These are phyloP conservation scores for Lepidochitona cinerea DNA, from an alignment of 2,888 invertebrate genomes.

Conservation along the genomic window DNA sequence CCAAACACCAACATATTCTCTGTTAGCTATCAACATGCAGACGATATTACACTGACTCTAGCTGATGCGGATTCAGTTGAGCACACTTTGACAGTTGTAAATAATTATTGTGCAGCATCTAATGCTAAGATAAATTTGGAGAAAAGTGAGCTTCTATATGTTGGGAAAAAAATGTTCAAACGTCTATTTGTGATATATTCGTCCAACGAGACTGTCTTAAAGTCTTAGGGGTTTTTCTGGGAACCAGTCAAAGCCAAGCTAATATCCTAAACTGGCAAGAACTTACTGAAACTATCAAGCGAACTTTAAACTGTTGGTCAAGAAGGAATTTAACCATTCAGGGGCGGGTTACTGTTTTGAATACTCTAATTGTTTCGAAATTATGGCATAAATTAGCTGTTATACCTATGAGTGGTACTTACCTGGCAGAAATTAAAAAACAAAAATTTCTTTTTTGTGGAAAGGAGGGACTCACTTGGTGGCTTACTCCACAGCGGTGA, in stretches of 20 bases:
- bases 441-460: neutral
- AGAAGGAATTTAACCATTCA: neutral
- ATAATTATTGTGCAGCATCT: neutral
- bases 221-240: too few relatives aligned
- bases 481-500: neutral
- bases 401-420: neutral
- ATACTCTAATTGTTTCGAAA: neutral
- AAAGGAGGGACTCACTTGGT: neutral
- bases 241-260: too few relatives aligned
- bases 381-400: neutral
- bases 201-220: too few relatives aligned
- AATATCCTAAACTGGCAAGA: too few relatives aligned
- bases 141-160: neutral
- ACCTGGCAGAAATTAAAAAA: neutral
- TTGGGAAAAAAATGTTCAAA: too few relatives aligned
- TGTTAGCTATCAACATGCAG: constrained; percentile 1
- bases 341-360: neutral
- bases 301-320: neutral
- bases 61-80: neutral
- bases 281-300: too few relatives aligned
- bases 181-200: too few relatives aligned
- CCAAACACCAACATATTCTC: too few relatives aligned
- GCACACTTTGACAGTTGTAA: neutral
- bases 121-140: neutral
- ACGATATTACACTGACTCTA: neutral